Evolutionary conservation across 1,140 invertebrate species (phyloP), one percentile per base, ranked within the genome.

Genomic region (Riptortus pedestris): DNA sequence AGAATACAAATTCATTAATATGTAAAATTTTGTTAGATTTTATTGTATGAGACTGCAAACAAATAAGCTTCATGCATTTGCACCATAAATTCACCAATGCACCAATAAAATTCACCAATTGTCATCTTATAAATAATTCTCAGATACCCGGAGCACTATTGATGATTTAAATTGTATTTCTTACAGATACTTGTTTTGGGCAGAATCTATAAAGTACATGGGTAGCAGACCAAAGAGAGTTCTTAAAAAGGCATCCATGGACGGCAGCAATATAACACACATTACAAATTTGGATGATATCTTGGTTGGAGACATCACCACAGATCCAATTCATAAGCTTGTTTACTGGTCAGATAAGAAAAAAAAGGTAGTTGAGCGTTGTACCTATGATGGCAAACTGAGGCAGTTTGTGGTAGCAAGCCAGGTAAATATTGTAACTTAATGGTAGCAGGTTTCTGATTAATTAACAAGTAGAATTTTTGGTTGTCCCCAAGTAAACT

Each of bases 301-400:
- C 11, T 22, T 57, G n/a, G 52, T 70, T 9, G 61, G 52, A 24
- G 71, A 69, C 43, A 55, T 74, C 14, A 48, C 65, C 5, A 18
- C 72, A n/a, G 73, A 74, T 67, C 43, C 64, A 2, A 60, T 73
- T 22, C 66, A 68, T 28, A 47, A 64, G 20, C 38, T 64, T 29
- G 24, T 72, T 5, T 73, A 72, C 60, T 72, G 68, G 67, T 58
- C 69, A n/a, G 69, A 72, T 57, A 57, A 55, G n/a, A 24, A 59
- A n/a, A 33, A 51, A n/a, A 61, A 55, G 20, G 47, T 62, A 9
- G 67, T 73, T 47, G 65, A 69, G 22, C 64, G 68, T 24, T 60
- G 66, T 51, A 48, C 67, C 28, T 72, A 70, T 51, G 63, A 70
- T 31, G 72, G 72, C 47, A 63, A 33, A 18, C 60, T 67, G 16